Conservation (phyloP, 2,797 vertebrate genomes). For the Anisognathus igniventris region DNA sequence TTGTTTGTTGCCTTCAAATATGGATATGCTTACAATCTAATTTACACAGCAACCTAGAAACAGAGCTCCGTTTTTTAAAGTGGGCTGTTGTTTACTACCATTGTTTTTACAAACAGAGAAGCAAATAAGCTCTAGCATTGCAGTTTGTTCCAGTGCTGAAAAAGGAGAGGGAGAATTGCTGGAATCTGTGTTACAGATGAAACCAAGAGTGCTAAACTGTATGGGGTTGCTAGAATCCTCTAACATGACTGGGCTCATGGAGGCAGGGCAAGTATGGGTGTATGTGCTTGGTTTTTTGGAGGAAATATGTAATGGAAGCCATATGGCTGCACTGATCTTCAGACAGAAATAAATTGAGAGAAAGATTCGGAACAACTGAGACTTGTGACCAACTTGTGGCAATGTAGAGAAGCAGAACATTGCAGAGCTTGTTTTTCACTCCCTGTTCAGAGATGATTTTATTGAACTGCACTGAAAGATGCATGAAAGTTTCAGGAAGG, state of each 20-base stretch:
- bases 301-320: background rate
- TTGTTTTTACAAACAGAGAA: background rate
- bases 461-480: background rate
- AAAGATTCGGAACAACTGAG: background rate
- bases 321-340: background rate
- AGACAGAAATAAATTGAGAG: background rate
- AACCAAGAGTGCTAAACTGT: background rate
- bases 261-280: too few relatives aligned
- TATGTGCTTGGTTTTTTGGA: background rate
- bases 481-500: background rate
- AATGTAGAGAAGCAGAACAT: background rate
- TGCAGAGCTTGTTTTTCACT: background rate
- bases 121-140: background rate
- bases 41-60: background rate
- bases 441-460: background rate
- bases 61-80: accelerated
- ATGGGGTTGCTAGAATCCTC: background rate
- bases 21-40: background rate
- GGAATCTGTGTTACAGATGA: background rate
- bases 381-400: background rate
- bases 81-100: background rate
- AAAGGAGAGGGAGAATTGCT: background rate
- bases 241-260: accelerated
- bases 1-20: background rate
- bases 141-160: background rate